Percentiles rank a stretch among this genome's conserved stretches.
Evolutionary conservation across 92 coral and sea anemone species (phyloP).

Genomic region (Ricordea florida): DNA sequence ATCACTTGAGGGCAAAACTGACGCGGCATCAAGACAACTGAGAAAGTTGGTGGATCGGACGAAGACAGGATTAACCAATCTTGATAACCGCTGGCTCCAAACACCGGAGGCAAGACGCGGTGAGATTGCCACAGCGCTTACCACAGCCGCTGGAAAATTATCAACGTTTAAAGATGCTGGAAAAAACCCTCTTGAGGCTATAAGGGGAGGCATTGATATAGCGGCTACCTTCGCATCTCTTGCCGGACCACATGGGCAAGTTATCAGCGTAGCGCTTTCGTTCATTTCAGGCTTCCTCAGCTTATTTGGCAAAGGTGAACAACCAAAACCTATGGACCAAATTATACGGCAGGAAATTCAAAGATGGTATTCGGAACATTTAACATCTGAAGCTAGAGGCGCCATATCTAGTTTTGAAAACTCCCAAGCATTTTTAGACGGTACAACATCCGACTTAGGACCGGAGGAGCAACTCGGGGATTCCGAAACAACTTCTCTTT

Average conservation of each 20-base stretch:
- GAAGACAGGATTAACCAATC: no score
- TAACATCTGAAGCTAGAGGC: slow-evolving; percentile 39
- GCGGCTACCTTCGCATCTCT: slow-evolving; percentile 28
- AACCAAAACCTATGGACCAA: slow-evolving; percentile 19
- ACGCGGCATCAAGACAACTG: no score
- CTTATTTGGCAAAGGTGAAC: slow-evolving; percentile 40
- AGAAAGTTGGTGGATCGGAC: no score
- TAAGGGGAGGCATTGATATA: no score
- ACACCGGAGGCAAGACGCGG: no score
- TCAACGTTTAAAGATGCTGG: no score
- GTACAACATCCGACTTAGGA: slow-evolving; percentile 3
- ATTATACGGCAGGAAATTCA: slow-evolving; percentile 18
- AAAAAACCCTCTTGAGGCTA: no score
- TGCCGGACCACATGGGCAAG: slow-evolving; percentile 37
- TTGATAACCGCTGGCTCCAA: no score
- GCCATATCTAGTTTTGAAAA: slow-evolving; percentile 8
- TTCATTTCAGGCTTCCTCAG: slow-evolving; percentile 46
- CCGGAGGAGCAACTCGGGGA: background rate
- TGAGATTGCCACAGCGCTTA: no score
- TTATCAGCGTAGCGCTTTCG: slow-evolving; percentile 12
- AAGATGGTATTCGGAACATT: slow-evolving; percentile 1
- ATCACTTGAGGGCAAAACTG: no score
- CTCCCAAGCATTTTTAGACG: slow-evolving; percentile 37
- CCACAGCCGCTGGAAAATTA: no score
- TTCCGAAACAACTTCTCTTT: slow-evolving; percentile 7